Conservation (phyloP, 2,797 vertebrate species). For the Lepus townsendii region DNA sequence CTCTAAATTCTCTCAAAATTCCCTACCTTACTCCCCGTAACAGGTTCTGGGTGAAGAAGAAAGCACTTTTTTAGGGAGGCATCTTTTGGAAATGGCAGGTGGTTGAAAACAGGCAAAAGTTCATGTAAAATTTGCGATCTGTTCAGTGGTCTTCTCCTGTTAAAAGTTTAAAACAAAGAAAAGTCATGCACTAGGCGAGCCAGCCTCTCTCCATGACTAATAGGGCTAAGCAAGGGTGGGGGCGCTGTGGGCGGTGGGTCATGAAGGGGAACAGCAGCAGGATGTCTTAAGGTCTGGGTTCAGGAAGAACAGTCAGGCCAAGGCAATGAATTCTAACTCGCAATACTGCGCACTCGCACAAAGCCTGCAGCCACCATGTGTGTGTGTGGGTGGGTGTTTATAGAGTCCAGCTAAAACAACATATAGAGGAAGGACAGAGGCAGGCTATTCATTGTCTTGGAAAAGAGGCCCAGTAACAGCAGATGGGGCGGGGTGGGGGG, state of each 20-base stretch:
- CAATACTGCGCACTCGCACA: neutral
- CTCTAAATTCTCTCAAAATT: neutral
- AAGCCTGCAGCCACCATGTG: neutral
- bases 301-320: neutral
- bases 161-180: constrained; percentile 60
- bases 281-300: neutral
- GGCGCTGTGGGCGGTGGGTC: neutral
- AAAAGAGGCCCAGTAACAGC: constrained; percentile 2
- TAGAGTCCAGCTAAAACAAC: constrained; percentile 63
- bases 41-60: constrained; percentile 84
- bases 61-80: constrained; percentile 88
- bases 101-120: constrained; percentile 86
- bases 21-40: constrained; percentile 88
- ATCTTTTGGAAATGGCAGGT: constrained; percentile 85
- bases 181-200: neutral
- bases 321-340: neutral
- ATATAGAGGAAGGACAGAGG: constrained; percentile 53
- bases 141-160: constrained; percentile 88
- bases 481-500: neutral
- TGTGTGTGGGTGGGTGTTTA: constrained; percentile 9
- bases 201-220: neutral
- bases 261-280: neutral
- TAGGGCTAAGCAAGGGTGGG: neutral
- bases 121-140: constrained; percentile 87
- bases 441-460: constrained; percentile 35